Percentiles rank a stretch among this genome's conserved stretches.
Evolutionary conservation across 2,888 invertebrate species (phyloP).

Genomic region (Pachliopta kotzebuea): DNA sequence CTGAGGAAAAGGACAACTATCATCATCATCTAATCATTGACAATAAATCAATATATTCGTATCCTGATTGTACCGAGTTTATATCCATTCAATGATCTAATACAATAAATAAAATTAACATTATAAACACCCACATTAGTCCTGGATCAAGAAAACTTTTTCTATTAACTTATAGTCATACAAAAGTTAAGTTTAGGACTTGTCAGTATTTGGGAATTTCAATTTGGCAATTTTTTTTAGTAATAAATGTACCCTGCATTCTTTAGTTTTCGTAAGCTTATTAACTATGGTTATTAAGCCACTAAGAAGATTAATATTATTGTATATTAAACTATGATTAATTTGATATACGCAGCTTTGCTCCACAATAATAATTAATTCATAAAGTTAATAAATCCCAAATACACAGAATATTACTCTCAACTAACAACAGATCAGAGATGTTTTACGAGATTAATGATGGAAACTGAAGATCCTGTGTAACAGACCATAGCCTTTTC

Average conservation of each 20-base stretch:
- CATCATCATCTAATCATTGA: too few relatives aligned
- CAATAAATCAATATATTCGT: too few relatives aligned
- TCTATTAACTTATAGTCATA: too few relatives aligned
- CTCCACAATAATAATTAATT: conserved; percentile 2
- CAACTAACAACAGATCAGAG: background rate
- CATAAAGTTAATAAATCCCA: conserved; percentile 1
- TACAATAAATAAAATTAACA: too few relatives aligned
- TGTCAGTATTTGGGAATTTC: too few relatives aligned
- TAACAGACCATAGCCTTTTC: background rate
- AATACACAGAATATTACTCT: background rate
- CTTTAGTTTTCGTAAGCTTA: conserved; percentile 2
- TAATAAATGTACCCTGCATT: background rate
- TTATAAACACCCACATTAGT: too few relatives aligned
- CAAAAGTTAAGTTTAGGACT: too few relatives aligned
- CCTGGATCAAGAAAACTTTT: too few relatives aligned
- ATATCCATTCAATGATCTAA: too few relatives aligned
- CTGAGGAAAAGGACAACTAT: too few relatives aligned
- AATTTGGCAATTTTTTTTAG: too few relatives aligned
- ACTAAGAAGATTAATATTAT: background rate
- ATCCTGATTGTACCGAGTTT: too few relatives aligned
- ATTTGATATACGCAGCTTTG: conserved; percentile 4
- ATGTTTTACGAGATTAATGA: conserved; percentile 2
- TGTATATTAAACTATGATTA: background rate
- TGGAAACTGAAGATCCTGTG: background rate
- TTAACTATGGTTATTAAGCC: background rate